phyloP scores from a whole-genome alignment of 2,888 invertebrate species.

The Oligia latruncula region DNA sequence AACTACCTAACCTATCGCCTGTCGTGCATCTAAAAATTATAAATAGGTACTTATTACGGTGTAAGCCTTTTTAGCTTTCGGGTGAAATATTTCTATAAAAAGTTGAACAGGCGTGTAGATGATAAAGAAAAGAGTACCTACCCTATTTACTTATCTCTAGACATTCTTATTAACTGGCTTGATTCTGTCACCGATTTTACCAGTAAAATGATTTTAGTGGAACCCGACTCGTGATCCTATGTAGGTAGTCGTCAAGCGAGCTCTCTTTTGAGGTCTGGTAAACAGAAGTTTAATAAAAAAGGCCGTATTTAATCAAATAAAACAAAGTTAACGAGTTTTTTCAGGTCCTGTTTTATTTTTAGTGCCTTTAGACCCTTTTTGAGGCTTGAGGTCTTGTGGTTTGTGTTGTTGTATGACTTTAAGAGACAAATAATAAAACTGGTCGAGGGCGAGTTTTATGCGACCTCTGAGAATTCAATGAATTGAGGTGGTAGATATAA shows the following conservation, averaged over 20 bases:
- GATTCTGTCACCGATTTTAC: too few species aligned
- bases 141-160: background rate
- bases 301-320: slow-evolving; percentile 37
- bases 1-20: rapidly evolving
- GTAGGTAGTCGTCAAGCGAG: background rate
- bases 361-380: slow-evolving; percentile 44
- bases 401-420: slow-evolving; percentile 34
- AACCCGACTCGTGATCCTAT: background rate
- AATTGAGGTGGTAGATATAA: slow-evolving; percentile 43
- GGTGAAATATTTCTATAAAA: background rate
- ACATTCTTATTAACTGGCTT: background rate
- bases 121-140: background rate
- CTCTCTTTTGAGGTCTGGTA: background rate
- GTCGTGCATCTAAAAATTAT: background rate
- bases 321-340: slow-evolving; percentile 56
- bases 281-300: slow-evolving; percentile 20
- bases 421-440: slow-evolving; percentile 50
- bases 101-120: background rate
- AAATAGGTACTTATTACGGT: background rate
- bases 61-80: background rate
- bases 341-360: slow-evolving; percentile 45
- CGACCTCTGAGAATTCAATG: slow-evolving; percentile 20
- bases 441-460: slow-evolving; percentile 37
- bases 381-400: slow-evolving; percentile 42
- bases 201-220: background rate